These are phyloP conservation scores for Cyprinella venusta DNA, from an alignment of 2,797 vertebrate genomes.

Conservation along the genomic window DNA sequence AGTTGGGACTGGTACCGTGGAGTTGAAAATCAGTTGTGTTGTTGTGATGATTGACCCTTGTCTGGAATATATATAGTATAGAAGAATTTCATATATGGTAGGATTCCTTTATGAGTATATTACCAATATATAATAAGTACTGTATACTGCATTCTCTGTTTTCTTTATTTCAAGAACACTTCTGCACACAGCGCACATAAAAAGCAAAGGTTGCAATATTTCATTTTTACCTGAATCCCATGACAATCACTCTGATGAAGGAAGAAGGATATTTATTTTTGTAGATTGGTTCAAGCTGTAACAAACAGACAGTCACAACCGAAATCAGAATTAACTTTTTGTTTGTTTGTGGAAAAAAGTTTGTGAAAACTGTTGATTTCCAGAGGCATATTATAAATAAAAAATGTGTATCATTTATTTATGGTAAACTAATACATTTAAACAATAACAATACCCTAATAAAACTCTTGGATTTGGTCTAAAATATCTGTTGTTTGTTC, in stretches of 20 bases:
- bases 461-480: background rate
- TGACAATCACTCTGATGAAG: slow-evolving; percentile 5
- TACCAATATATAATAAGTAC: background rate
- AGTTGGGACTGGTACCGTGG: background rate
- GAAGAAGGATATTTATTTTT: background rate
- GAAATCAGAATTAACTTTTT: background rate
- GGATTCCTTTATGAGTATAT: background rate
- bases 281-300: slow-evolving; percentile 16
- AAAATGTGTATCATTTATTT: no score
- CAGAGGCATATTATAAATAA: no score
- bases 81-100: background rate
- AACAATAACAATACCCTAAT: background rate
- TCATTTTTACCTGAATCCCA: background rate
- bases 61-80: background rate
- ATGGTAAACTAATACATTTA: background rate
- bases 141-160: background rate
- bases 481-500: background rate
- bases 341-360: background rate
- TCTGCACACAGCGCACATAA: background rate
- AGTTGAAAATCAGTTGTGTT: slow-evolving; percentile 15
- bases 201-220: background rate
- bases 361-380: background rate
- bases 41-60: slow-evolving; percentile 1
- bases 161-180: background rate
- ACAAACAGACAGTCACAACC: background rate